Conservation (phyloP, 1,140 invertebrate genomes). For the Drosophila baimaii region DNA sequence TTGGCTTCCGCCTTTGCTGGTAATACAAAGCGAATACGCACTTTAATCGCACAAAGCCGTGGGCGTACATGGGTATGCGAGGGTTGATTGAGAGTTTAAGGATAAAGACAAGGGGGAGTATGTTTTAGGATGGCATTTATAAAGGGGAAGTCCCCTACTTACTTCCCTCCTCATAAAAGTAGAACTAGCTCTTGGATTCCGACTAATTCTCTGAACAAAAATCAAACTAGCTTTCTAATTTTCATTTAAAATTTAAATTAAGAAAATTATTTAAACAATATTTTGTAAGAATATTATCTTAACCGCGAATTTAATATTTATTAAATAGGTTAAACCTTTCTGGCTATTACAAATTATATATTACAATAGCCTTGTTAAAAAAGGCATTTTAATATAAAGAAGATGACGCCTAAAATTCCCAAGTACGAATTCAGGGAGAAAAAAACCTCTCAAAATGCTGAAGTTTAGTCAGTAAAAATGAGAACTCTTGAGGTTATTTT, state of each 20-base stretch:
- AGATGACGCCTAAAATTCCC: background rate
- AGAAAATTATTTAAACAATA: too few species aligned
- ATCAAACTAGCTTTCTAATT: too few species aligned
- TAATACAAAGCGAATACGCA: conserved; percentile 44
- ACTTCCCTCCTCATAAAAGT: too few species aligned
- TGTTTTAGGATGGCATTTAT: too few species aligned
- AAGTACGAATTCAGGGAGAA: background rate
- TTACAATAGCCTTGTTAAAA: background rate
- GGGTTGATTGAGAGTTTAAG: conserved; percentile 1
- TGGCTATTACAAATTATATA: background rate
- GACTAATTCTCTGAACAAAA: background rate
- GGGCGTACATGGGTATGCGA: conserved; percentile 22
- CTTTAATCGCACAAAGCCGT: conserved; percentile 51
- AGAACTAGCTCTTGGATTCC: too few species aligned
- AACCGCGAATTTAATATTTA: too few species aligned
- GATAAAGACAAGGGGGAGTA: background rate
- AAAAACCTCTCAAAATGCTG: too few species aligned
- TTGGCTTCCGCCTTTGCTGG: conserved; percentile 39
- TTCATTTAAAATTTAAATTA: too few species aligned
- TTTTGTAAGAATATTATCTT: too few species aligned
- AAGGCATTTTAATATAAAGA: background rate
- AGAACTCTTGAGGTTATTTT: background rate
- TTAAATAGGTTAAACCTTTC: background rate
- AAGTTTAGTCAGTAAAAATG: background rate
- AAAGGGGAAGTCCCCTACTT: too few species aligned